Percentiles rank a stretch among this genome's conserved stretches.
Conservation (phyloP, 2,113 vertebrate genomes). For the Archocentrus centrarchus region DNA sequence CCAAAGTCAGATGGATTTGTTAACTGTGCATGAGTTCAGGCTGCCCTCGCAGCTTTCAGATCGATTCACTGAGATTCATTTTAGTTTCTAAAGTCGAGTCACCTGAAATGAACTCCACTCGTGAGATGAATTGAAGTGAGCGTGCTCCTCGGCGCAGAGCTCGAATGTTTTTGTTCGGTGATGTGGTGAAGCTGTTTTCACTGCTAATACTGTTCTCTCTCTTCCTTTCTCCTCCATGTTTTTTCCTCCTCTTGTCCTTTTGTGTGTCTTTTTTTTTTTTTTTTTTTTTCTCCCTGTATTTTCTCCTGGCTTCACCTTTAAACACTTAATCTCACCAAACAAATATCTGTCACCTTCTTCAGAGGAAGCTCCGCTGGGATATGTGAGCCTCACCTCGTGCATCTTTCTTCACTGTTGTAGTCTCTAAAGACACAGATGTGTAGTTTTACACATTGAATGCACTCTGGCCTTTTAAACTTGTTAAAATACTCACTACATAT, state of each 20-base stretch:
- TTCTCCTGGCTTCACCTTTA: neutral
- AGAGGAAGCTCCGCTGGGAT: constrained; percentile 84
- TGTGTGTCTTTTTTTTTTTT: neutral
- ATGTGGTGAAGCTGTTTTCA: constrained; percentile 14
- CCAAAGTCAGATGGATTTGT: neutral
- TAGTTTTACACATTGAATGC: neutral
- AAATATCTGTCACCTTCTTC: constrained; percentile 69
- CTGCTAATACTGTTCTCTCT: constrained; percentile 45
- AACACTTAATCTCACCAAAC: constrained; percentile 39
- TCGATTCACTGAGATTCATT: neutral
- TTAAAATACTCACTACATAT: neutral
- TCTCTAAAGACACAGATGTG: neutral
- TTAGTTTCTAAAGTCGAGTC: neutral
- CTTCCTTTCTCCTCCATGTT: neutral
- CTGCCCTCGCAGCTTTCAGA: neutral
- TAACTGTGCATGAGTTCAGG: neutral
- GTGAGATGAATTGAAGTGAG: constrained; percentile 1
- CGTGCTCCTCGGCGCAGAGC: neutral
- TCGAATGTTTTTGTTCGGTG: neutral
- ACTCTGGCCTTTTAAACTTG: neutral
- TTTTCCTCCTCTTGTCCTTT: neutral
- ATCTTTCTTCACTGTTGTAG: constrained; percentile 41
- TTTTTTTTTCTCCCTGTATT: neutral
- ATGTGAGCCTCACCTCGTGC: constrained; percentile 73
- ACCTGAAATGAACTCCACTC: constrained; percentile 4